Conservation (phyloP, 2,113 vertebrate species). For the Pedetes capensis region DNA sequence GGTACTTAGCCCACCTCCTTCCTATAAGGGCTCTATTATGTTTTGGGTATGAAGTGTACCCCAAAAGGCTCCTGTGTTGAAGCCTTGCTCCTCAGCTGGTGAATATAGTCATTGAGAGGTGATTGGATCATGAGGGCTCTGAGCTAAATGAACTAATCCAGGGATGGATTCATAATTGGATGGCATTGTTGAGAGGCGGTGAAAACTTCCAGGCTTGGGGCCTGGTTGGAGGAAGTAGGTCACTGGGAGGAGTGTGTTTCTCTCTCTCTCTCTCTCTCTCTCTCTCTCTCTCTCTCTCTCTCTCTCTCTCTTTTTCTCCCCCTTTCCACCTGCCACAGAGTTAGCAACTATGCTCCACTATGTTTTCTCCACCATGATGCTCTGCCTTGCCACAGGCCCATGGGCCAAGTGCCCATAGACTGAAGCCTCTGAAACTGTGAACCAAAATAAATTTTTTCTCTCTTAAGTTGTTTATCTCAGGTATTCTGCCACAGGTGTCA, state of each 20-base stretch:
- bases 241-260: too few species aligned
- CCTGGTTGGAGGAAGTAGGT: too few species aligned
- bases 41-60: background rate
- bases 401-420: too few species aligned
- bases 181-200: background rate
- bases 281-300: too few species aligned
- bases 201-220: too few species aligned
- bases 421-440: too few species aligned
- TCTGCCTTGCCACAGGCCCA: background rate
- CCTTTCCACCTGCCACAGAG: too few species aligned
- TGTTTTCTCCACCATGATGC: too few species aligned
- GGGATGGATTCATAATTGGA: background rate
- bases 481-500: background rate
- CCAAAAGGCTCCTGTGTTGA: background rate
- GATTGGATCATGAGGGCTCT: background rate
- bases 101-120: background rate
- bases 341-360: background rate
- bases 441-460: background rate
- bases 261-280: too few species aligned
- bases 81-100: background rate
- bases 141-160: background rate
- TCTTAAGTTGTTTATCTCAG: background rate
- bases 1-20: background rate
- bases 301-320: too few species aligned
- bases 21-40: background rate